Evolutionary conservation across 1,140 invertebrate genomes (phyloP).

Genomic region (Drosophila asahinai): DNA sequence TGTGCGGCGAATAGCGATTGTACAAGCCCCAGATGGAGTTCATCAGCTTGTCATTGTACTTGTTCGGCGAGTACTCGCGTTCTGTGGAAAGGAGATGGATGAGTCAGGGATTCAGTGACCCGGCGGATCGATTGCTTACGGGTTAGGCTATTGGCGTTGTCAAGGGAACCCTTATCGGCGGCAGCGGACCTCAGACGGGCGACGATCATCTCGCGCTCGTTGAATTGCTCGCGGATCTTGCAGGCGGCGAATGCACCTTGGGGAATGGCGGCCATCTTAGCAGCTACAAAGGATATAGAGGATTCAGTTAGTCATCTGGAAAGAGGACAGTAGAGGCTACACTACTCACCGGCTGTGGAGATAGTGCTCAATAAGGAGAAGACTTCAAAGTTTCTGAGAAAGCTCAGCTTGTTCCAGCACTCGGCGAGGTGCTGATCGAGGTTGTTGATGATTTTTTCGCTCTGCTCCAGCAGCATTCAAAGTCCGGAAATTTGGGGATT

Average conservation of each 20-base stretch:
- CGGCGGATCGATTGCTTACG: constrained; percentile 49
- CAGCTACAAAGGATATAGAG: constrained; percentile 12
- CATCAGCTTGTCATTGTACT: constrained; percentile 95
- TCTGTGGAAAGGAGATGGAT: constrained; percentile 67
- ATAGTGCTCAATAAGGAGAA: constrained; percentile 36
- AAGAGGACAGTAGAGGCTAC: background rate
- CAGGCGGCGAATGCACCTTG: constrained; percentile 87
- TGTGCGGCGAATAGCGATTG: constrained; percentile 94
- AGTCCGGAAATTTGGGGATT: background rate
- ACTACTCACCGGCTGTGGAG: constrained; percentile 50
- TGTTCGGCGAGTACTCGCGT: constrained; percentile 87
- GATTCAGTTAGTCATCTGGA: background rate
- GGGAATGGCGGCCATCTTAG: constrained; percentile 86
- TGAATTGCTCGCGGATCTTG: constrained; percentile 86
- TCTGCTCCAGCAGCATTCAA: constrained; percentile 64
- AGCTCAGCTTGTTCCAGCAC: constrained; percentile 46
- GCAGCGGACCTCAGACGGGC: constrained; percentile 72
- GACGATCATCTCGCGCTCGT: constrained; percentile 82
- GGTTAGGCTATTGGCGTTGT: constrained; percentile 65
- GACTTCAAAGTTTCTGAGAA: constrained; percentile 20
- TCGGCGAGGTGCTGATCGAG: constrained; percentile 49
- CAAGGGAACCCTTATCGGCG: constrained; percentile 67
- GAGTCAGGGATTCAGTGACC: constrained; percentile 22
- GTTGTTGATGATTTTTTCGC: constrained; percentile 38
- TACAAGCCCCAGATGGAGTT: constrained; percentile 96